phyloP scores from a whole-genome alignment of 2,113 vertebrate species.

The Falco punctatus region DNA sequence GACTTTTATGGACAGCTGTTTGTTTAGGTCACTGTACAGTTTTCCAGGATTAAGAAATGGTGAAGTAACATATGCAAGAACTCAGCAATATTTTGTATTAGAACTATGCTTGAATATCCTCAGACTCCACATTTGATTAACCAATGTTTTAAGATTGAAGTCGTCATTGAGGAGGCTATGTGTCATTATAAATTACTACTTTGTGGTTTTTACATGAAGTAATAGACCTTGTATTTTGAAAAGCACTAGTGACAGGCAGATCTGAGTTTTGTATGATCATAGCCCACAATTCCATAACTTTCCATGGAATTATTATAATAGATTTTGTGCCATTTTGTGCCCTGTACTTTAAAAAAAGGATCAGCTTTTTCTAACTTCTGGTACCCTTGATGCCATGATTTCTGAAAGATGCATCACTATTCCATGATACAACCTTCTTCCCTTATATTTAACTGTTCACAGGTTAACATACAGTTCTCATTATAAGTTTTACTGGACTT shows the following conservation, averaged over 20 bases:
- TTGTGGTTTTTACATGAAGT: neutral
- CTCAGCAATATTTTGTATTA: neutral
- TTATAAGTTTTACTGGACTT: neutral
- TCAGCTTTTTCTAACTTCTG: neutral
- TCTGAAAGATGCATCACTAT: neutral
- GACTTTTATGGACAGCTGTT: neutral
- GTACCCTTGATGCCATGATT: neutral
- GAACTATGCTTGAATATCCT: neutral
- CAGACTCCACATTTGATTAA: neutral
- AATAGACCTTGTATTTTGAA: neutral
- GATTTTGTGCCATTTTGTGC: neutral
- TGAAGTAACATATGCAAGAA: neutral
- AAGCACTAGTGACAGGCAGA: neutral
- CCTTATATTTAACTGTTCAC: neutral
- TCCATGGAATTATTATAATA: neutral
- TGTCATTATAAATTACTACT: neutral
- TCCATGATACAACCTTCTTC: neutral
- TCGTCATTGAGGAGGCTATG: neutral
- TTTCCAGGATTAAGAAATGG: neutral
- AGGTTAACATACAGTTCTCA: neutral
- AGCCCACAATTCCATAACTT: neutral
- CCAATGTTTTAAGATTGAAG: neutral
- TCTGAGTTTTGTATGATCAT: neutral
- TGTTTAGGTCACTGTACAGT: neutral
- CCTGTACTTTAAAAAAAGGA: neutral